Evolutionary conservation across 2,888 invertebrate species (phyloP), one percentile per base, ranked within the genome.

Genomic region (Beris chalybata): DNA sequence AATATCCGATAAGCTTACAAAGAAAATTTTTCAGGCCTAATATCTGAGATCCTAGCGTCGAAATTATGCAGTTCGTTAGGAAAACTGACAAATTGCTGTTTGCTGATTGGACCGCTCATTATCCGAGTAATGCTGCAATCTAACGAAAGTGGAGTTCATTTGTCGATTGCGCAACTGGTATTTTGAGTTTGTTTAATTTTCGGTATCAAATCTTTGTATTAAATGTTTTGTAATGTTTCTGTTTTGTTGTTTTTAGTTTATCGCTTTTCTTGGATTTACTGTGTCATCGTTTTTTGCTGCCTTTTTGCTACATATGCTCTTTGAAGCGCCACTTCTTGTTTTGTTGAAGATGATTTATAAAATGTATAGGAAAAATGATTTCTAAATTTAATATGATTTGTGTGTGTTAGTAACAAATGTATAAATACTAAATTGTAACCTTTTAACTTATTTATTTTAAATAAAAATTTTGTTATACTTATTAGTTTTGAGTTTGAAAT

Each of bases 241-340:
- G 64, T 69, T 43, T 52, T 70, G 22, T 63, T 69, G 68, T 72
- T 76, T 78, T 2, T 77, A 87, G 86, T 80, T 83, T 71, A 77
- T 83, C 45, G 80, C 84, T 71, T 86, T 82, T 76, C 74, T 85
- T 45, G 87, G 86, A 13, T 81, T 83, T 2, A 72, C 80, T 0
- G 32, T 82, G 4, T 71, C 82, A 6, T 83, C 84, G 0, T 74
- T 85, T 54, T 67, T 74, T 0, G 79, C 76, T 3, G 79, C 85
- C 4, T 75, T 86, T 15, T 59, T 82, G 29, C 79, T 87, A 15
- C 82, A 85, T 1, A 75, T 87, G 54, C 75, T 86, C 43, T 83
- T 87, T 63, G 87, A 87, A 78, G 85, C 86, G 75, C 87, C 87
- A 1, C 79, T 84, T 72, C 84, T 84, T 72, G 83, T 84, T 29